These are phyloP conservation scores for Sebastiscus albofasciatus DNA, from an alignment of 2,797 vertebrate species.

Conservation along the genomic window DNA sequence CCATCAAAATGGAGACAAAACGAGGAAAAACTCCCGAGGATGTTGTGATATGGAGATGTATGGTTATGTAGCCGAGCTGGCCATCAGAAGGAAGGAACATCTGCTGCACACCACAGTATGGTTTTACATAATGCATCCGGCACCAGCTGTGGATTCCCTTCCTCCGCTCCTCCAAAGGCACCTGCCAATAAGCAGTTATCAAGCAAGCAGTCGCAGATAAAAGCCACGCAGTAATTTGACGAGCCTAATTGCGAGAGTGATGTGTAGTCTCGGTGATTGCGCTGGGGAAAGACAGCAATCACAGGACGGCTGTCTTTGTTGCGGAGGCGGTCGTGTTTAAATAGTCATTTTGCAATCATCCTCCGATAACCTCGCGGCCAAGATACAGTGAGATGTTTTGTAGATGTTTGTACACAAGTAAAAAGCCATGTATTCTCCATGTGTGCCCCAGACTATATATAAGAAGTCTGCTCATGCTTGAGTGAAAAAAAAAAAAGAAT, in stretches of 20 bases:
- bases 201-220: slow-evolving; percentile 43
- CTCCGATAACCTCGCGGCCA: not conserved
- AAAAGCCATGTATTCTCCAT: slow-evolving; percentile 13
- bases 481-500: not conserved
- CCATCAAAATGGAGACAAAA: slow-evolving; percentile 15
- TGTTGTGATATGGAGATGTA: slow-evolving; percentile 24
- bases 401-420: not conserved
- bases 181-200: slow-evolving; percentile 60
- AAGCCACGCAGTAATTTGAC: slow-evolving; percentile 41
- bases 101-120: slow-evolving; percentile 43
- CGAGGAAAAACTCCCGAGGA: not conserved
- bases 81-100: slow-evolving; percentile 36
- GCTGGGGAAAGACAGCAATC: slow-evolving; percentile 44
- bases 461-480: slow-evolving; percentile 38
- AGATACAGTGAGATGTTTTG: not conserved
- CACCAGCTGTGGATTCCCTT: slow-evolving; percentile 49
- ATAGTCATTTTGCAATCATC: slow-evolving; percentile 35
- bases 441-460: not conserved
- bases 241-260: slow-evolving; percentile 62
- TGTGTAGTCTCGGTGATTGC: slow-evolving; percentile 51
- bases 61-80: not conserved
- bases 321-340: slow-evolving; percentile 4
- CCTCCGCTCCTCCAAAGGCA: slow-evolving; percentile 36
- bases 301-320: not conserved
- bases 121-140: slow-evolving; percentile 57